Base-by-base conservation (phyloP, 2,113 vertebrate species). In the Callopanchax toddi region DNA sequence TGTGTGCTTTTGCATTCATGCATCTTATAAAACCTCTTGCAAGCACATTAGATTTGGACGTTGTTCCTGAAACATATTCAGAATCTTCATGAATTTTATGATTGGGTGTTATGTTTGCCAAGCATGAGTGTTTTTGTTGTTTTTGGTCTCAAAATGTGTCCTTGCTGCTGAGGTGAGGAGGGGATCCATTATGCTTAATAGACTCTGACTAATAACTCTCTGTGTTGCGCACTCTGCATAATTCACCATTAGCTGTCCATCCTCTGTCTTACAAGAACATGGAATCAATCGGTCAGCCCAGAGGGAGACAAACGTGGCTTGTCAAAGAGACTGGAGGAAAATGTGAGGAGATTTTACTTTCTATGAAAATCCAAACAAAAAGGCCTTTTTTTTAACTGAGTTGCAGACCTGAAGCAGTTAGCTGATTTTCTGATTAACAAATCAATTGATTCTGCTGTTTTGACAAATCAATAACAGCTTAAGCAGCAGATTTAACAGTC, bases 101-200 rank as follows among this genome's bases (percentile, higher is more conserved):
- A 59, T 66, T 56, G 40, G 12, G 23, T 40, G 18, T 62, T 81
- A 59, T 67, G 34, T 67, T 74, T 70, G 44, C 17, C 25, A 21
- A 45, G 51, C 74, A 69, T 62, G 42, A 63, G 25, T 2, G 3
- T 39, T 51, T 15, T 71, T 73, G 70, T 71, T 67, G 54, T 32
- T 58, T 70, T 55, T 44, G 50, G 17, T 40, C 65, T 52, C 6
- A 60, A 73, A 74, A 59, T 60, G 46, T 71, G 52, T 36, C 23
- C 23, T 25, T 64, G 62, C 71, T 44, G 68, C 55, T 12, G 43
- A 70, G 79, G 40, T 65, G 73, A 76, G 48, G 50, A 80, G 42
- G 44, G 48, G 58, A 67, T 46, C 72, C 69, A 86, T 86, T 83
- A 76, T 60, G 52, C 40, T 58, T 77, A 79, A 76, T 76, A 73